These are phyloP conservation scores for Odontocerum albicorne DNA, from an alignment of 2,888 invertebrate genomes.

Conservation along the genomic window DNA sequence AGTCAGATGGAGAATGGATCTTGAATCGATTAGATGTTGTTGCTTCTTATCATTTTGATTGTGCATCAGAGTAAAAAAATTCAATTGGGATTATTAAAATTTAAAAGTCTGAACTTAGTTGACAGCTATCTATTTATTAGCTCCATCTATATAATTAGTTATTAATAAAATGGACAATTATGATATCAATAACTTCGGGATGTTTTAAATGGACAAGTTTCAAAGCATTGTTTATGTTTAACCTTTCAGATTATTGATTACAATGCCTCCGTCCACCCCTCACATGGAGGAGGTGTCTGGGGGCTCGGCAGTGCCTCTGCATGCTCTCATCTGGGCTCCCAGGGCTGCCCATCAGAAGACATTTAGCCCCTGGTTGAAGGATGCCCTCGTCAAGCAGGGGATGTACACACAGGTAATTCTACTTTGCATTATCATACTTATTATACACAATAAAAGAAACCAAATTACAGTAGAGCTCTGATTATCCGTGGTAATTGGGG, in stretches of 20 bases:
- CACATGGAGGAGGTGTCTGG: conserved; percentile 82
- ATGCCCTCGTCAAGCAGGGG: conserved; percentile 87
- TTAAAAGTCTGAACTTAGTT: no score
- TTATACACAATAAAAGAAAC: not conserved
- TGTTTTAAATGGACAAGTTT: no score
- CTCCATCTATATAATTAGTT: conserved; percentile 12
- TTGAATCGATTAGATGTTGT: no score
- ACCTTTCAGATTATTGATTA: conserved; percentile 71
- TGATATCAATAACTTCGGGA: no score
- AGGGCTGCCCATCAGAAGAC: conserved; percentile 79
- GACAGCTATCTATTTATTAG: no score
- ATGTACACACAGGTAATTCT: conserved; percentile 73
- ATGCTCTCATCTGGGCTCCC: conserved; percentile 89
- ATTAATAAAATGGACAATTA: conserved; percentile 5
- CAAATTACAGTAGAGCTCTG: no score
- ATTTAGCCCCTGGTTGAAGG: conserved; percentile 87
- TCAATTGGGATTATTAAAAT: no score
- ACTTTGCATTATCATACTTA: not conserved
- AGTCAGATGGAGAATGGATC: no score
- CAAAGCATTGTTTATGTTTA: conserved; percentile 42
- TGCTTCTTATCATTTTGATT: no score
- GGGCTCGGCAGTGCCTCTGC: conserved; percentile 68
- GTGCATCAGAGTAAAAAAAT: no score
- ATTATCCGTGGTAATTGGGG: no score
- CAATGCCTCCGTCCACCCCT: conserved; percentile 86